Conservation (phyloP, 2,888 invertebrate genomes). For the Drosophila fungiperda region DNA sequence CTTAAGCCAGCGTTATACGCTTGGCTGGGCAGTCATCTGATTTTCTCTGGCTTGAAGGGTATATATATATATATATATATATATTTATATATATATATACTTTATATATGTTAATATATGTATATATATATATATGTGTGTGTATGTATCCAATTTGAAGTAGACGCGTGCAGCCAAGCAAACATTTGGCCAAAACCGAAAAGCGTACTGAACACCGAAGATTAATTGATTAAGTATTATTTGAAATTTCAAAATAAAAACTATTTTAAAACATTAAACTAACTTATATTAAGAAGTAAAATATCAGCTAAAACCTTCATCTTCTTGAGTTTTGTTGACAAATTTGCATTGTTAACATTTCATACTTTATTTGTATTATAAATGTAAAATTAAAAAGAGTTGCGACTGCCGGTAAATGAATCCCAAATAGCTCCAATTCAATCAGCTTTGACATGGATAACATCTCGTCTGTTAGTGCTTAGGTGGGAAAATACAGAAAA, state of each 20-base stretch:
- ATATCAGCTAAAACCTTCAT: not conserved
- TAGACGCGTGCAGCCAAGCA: not conserved
- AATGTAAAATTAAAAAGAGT: no score
- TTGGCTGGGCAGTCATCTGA: not conserved
- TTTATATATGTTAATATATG: not conserved
- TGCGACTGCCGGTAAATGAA: not conserved
- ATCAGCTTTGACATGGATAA: not conserved
- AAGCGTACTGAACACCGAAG: constrained; percentile 15
- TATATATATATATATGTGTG: not conserved
- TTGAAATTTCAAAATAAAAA: not conserved
- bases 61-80: not conserved
- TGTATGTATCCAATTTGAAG: not conserved
- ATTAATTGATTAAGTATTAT: not conserved
- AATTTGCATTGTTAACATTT: not conserved
- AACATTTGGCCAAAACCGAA: constrained; percentile 9
- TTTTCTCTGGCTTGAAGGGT: not conserved
- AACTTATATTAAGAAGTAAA: not conserved
- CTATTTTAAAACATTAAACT: not conserved
- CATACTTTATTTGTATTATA: not conserved
- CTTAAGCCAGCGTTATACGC: not conserved
- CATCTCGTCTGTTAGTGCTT: not conserved
- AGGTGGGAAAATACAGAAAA: no score
- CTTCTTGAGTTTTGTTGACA: not conserved
- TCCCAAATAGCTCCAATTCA: not conserved
- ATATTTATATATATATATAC: not conserved